A percentile compares a stretch with the other conserved stretches of the same genome.
These are phyloP conservation scores for Corapipo altera DNA, from an alignment of 2,113 vertebrate genomes.

Conservation along the genomic window DNA sequence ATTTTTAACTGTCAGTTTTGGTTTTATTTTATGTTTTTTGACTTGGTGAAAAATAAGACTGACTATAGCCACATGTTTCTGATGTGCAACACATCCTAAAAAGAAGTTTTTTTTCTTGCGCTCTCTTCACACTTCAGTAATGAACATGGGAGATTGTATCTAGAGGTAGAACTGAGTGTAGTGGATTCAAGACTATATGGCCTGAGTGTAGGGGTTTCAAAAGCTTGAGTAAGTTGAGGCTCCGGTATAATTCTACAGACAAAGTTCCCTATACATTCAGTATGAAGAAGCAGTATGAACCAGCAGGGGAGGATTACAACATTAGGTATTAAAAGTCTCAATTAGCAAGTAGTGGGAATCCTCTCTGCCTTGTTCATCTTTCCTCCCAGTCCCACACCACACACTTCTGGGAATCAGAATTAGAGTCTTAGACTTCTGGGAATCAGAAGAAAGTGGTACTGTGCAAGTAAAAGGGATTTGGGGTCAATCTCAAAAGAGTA, in stretches of 20 bases:
- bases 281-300: not conserved
- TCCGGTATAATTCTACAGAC: accelerated
- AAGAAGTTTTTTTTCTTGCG: not conserved
- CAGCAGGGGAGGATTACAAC: not conserved
- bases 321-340: not conserved
- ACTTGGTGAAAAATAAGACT: not conserved
- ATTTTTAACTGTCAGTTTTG: not conserved
- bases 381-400: not conserved
- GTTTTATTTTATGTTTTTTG: not conserved
- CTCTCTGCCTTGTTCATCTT: not conserved
- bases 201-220: not conserved
- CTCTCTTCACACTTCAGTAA: not conserved
- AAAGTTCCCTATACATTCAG: not conserved
- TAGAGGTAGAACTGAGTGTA: not conserved
- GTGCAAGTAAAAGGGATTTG: not conserved
- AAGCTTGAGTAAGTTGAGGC: not conserved
- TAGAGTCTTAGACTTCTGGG: not conserved
- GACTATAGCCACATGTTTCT: not conserved
- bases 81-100: not conserved
- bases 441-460: not conserved
- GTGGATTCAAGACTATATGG: not conserved
- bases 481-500: not conserved
- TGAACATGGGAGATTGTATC: not conserved
- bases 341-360: not conserved
- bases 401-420: not conserved